These are phyloP conservation scores for Pseudochromis fuscus DNA, from an alignment of 2,797 vertebrate genomes.

Conservation along the genomic window DNA sequence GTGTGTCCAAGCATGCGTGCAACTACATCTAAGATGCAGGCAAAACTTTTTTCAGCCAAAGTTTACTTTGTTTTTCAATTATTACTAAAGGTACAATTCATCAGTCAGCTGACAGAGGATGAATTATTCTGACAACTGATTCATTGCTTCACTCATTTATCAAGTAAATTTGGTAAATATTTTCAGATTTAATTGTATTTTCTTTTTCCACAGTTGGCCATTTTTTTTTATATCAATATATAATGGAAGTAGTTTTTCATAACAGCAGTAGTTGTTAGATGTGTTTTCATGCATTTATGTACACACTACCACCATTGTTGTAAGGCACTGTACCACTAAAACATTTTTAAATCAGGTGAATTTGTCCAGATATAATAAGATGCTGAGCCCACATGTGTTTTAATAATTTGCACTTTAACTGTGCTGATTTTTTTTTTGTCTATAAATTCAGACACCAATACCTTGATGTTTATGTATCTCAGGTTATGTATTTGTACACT, in stretches of 20 bases:
- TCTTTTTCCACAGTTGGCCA: no score
- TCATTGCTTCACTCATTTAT: neutral
- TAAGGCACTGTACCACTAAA: neutral
- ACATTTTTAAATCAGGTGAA: conserved; percentile 1
- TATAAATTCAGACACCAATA: no score
- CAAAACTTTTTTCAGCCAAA: neutral
- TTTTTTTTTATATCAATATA: neutral
- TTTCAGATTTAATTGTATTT: neutral
- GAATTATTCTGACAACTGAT: neutral
- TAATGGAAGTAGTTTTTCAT: neutral
- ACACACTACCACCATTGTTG: neutral
- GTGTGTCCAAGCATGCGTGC: neutral
- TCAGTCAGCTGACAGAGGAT: neutral
- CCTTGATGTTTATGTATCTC: no score
- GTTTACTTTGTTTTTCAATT: neutral
- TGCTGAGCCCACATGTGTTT: neutral
- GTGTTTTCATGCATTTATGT: neutral
- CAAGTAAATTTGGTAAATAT: neutral
- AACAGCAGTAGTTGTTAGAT: neutral
- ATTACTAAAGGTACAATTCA: neutral
- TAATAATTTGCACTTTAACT: neutral
- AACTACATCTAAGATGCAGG: neutral
- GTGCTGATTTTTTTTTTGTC: no score
- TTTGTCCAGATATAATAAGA: no score
- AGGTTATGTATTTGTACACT: neutral